Percentiles rank a stretch among this genome's conserved stretches.
Evolutionary conservation across 2,888 invertebrate genomes (phyloP).

Genomic region (Drosophila histrio): DNA sequence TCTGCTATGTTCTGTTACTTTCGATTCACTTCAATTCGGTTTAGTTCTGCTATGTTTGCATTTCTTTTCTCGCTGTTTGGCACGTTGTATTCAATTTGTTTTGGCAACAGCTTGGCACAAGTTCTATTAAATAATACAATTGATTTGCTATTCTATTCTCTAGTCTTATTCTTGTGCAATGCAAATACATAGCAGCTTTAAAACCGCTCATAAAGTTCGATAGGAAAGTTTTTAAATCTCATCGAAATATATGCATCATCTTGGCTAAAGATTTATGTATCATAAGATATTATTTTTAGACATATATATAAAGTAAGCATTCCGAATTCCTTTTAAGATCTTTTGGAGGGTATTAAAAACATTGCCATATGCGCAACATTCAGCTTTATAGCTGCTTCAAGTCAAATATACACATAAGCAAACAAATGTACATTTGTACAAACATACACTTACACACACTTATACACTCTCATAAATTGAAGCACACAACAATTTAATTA

Average conservation of each 20-base stretch:
- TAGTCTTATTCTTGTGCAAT: slow-evolving; percentile 38
- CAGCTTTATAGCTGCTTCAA: slow-evolving; percentile 28
- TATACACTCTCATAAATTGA: slow-evolving; percentile 42
- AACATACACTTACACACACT: slow-evolving; percentile 18
- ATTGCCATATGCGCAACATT: slow-evolving; percentile 34
- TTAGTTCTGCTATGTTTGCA: slow-evolving; percentile 51
- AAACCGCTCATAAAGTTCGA: slow-evolving; percentile 18
- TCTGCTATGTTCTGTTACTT: slow-evolving; percentile 9
- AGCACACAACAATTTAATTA: slow-evolving; percentile 75
- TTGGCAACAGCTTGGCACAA: slow-evolving; percentile 76
- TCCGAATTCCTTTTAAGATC: slow-evolving; percentile 13
- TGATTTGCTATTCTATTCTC: slow-evolving; percentile 64
- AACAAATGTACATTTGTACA: slow-evolving; percentile 14
- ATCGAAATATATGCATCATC: not conserved
- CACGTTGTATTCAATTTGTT: slow-evolving; percentile 77
- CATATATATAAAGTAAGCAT: slow-evolving; percentile 4
- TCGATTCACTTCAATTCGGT: slow-evolving; percentile 17
- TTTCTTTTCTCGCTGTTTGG: slow-evolving; percentile 25
- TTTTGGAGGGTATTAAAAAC: slow-evolving; percentile 17
- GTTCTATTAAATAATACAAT: slow-evolving; percentile 79
- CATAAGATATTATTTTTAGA: not conserved
- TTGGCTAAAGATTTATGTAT: not conserved
- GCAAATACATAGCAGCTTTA: slow-evolving; percentile 35
- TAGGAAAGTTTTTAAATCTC: not conserved
- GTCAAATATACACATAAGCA: slow-evolving; percentile 34